These are phyloP conservation scores for Xylota segnis DNA, from an alignment of 2,888 invertebrate genomes.

Conservation along the genomic window DNA sequence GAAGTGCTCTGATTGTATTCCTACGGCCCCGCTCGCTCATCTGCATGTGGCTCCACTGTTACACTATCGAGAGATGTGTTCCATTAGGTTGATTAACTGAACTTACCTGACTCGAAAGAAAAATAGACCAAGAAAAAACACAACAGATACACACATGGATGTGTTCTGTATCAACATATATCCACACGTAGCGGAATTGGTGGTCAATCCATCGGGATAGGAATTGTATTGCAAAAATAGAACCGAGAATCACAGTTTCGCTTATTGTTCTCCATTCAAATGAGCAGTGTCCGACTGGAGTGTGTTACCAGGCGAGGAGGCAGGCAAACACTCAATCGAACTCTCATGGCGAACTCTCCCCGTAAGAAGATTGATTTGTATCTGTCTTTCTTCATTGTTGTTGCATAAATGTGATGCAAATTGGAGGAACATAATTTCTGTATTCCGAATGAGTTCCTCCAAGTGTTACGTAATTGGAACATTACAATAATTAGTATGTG, in stretches of 20 bases:
- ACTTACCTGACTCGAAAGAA: conserved; percentile 67
- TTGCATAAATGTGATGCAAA: conserved; percentile 3
- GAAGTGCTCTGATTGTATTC: conserved; percentile 52
- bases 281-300: conserved; percentile 1
- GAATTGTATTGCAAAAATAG: conserved; percentile 16
- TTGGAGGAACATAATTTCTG: neutral
- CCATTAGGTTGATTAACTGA: conserved; percentile 76
- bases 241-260: conserved; percentile 31
- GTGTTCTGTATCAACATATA: neutral
- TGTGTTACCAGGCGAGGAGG: neutral
- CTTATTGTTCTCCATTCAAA: conserved; percentile 31
- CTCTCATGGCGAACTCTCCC: neutral
- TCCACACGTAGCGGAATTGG: conserved; percentile 11
- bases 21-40: conserved; percentile 26
- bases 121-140: conserved; percentile 59
- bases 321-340: neutral
- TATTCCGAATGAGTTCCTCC: conserved; percentile 10
- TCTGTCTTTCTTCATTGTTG: neutral
- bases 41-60: conserved; percentile 51
- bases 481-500: conserved; percentile 5
- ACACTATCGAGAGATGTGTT: conserved; percentile 55
- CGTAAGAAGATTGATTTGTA: conserved; percentile 14
- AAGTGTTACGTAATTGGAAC: conserved; percentile 10
- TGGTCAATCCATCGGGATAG: neutral
- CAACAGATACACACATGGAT: conserved; percentile 25